Conservation (phyloP, 2,113 vertebrate genomes). For the Typhlomys cinereus region DNA sequence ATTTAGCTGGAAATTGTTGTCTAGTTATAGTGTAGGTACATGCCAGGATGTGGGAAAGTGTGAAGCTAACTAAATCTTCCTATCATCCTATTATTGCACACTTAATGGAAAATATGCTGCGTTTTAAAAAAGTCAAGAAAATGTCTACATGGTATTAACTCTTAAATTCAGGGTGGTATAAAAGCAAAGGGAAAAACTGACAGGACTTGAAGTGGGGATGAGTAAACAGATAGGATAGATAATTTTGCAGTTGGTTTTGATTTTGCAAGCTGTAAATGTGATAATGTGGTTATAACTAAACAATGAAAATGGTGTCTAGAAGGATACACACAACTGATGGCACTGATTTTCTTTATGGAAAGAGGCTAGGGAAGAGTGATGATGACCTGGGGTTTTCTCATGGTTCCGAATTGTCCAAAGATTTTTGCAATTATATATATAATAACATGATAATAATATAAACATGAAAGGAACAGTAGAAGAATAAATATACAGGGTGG, state of each 20-base stretch:
- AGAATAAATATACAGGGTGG: background rate
- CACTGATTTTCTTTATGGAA: background rate
- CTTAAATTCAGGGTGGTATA: background rate
- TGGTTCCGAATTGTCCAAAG: background rate
- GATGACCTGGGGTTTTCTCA: background rate
- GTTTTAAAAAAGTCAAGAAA: background rate
- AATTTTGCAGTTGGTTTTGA: background rate
- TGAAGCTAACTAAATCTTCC: background rate
- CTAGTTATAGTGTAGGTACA: background rate
- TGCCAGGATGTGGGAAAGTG: background rate
- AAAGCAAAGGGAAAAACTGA: background rate
- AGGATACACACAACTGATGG: slow-evolving; percentile 12
- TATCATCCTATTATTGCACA: background rate
- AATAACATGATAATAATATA: slow-evolving; percentile 13
- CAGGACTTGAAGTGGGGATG: background rate
- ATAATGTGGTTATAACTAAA: slow-evolving; percentile 1
- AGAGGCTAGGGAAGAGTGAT: background rate
- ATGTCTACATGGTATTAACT: background rate
- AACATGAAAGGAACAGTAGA: background rate
- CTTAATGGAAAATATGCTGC: background rate
- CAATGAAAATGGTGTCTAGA: background rate
- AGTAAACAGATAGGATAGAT: background rate
- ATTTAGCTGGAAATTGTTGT: background rate
- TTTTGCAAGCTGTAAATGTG: background rate
- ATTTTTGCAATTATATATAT: background rate